phyloP scores from a whole-genome alignment of 2,113 vertebrate genomes.

The Chloebia gouldiae region DNA sequence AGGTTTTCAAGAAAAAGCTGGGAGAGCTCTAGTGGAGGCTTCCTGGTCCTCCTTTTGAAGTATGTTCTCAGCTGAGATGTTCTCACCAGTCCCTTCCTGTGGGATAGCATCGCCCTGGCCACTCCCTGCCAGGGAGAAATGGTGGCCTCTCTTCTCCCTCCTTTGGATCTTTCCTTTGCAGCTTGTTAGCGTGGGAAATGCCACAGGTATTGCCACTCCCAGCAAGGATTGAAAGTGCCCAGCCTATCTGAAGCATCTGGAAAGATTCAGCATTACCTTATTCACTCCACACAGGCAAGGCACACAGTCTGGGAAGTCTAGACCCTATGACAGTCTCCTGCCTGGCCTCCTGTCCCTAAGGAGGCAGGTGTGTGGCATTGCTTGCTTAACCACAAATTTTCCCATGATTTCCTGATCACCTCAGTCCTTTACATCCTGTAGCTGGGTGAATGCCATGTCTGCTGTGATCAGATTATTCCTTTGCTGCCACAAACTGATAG shows the following conservation, averaged over 20 bases:
- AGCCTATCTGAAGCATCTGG: neutral
- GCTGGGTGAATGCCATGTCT: neutral
- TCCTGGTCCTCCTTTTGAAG: fast-evolving
- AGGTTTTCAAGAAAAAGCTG: neutral
- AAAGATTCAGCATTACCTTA: neutral
- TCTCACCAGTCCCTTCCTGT: fast-evolving
- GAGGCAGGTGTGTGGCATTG: neutral
- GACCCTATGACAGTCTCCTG: fast-evolving
- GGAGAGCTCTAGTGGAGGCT: neutral
- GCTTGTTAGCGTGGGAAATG: neutral
- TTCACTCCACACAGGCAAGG: neutral
- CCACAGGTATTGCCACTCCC: neutral
- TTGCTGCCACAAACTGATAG: neutral
- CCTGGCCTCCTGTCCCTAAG: neutral
- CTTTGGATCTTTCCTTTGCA: neutral
- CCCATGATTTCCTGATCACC: neutral
- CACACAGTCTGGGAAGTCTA: neutral
- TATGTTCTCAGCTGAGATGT: neutral
- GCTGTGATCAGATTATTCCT: neutral
- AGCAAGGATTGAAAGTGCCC: neutral
- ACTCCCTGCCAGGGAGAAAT: fast-evolving
- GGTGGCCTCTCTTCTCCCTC: neutral
- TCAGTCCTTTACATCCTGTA: neutral
- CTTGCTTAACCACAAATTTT: neutral
- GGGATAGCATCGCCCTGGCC: fast-evolving